Evolutionary conservation across 2,888 invertebrate species (phyloP).

Genomic region (Lamellibrachia columna): DNA sequence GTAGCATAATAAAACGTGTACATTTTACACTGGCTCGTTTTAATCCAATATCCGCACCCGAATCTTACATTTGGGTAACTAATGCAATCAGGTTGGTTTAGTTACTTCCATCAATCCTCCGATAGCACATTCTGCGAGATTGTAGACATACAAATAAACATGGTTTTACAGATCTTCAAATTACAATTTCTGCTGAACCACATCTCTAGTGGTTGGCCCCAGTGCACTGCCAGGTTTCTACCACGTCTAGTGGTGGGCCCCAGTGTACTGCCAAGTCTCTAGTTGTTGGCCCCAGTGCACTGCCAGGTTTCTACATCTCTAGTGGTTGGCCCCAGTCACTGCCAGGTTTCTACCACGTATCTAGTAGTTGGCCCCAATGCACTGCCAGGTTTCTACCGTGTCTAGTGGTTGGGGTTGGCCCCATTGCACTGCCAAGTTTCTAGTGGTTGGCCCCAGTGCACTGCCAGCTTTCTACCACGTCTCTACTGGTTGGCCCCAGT

Average conservation of each 20-base stretch:
- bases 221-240: not conserved
- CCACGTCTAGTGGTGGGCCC: not conserved
- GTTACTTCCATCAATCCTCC: not conserved
- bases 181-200: not conserved
- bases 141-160: not conserved
- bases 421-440: not conserved
- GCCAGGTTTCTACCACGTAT: not conserved
- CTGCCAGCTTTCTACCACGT: not conserved
- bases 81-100: too few species aligned
- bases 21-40: not conserved
- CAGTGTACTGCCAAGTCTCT: not conserved
- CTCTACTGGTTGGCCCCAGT: not conserved
- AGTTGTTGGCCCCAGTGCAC: not conserved
- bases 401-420: not conserved
- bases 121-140: not conserved
- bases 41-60: not conserved
- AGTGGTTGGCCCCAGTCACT: not conserved
- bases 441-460: not conserved
- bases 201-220: not conserved
- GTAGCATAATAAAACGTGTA: constrained; percentile 1
- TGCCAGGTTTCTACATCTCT: not conserved
- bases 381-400: not conserved
- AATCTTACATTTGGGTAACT: not conserved
- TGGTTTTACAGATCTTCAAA: not conserved
- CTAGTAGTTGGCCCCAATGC: not conserved